Evolutionary conservation across 1,140 invertebrate species (phyloP), one percentile per base, ranked within the genome.

Genomic region (Anagrus nilaparvatae): DNA sequence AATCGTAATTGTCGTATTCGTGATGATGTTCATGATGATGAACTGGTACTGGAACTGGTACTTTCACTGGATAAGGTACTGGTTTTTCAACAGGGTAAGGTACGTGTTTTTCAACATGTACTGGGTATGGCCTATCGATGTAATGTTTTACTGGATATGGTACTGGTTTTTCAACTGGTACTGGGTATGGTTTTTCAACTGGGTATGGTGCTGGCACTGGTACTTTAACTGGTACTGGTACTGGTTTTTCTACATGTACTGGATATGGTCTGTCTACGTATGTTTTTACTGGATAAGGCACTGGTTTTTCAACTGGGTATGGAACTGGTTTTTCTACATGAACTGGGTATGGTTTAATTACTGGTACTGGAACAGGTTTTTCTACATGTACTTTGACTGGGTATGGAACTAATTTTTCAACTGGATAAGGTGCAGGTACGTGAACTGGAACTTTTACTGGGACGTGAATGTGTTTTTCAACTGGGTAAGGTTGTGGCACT

Each of bases 401-500:
- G 43, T 73, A 70, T 17, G 73, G 76, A 16, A 76, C 66, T 12
- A 70, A 71, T 47, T 77, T 81, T 51, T 79, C 76, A 24, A 84
- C 63, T 36, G 69, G 65, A 42, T 70, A 67, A 19, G 71, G 69
- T 44, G 82, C 75, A 48, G 79, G 79, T 14, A 82, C 73, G 36
- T 78, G 79, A 43, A 82, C 70, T 16, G 69, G 68, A 20, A 73
- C 75, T 53, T 79, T 75, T 4, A 80, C 77, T 27, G 74, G 74
- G 44, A 71, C 67, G 31, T 72, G 76, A 25, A 75, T 64, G 20
- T 70, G 75, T 47, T 78, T 81, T 52, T 79, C 76, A 18, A 84
- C 81, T 25, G 79, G 79, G 61, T 81, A 81, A 3, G 81, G 81
- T 51, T 76, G 76, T 49, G 81, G 81, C 41, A 83, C 79, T 49